Conservation (phyloP, 2,113 vertebrate genomes). For the Taxidea taxus region DNA sequence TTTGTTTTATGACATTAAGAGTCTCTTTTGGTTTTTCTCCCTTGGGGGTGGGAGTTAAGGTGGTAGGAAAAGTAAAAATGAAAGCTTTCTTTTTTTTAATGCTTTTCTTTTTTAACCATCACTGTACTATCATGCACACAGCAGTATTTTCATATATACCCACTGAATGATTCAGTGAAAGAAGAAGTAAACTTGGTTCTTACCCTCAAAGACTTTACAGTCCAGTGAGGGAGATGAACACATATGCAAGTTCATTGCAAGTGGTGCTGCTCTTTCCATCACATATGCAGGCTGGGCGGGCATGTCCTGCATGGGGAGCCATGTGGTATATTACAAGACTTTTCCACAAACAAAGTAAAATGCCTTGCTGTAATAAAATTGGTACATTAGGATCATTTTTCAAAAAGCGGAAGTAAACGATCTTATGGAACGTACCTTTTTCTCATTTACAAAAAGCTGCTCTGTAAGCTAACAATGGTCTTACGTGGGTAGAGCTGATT, state of each 20-base stretch:
- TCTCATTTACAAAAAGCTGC: not conserved
- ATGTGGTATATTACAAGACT: not conserved
- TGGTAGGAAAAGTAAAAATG: no score
- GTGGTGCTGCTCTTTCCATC: not conserved
- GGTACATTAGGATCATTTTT: not conserved
- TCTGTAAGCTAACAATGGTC: not conserved
- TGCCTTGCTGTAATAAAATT: not conserved
- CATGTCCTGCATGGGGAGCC: not conserved
- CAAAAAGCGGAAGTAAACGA: not conserved
- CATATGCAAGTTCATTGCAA: not conserved
- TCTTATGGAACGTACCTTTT: not conserved
- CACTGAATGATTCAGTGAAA: not conserved
- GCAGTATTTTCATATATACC: not conserved
- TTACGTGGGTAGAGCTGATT: not conserved
- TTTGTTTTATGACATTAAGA: no score
- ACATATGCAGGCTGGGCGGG: fast-evolving
- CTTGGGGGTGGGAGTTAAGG: no score
- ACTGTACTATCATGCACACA: not conserved
- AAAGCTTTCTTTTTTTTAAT: not conserved
- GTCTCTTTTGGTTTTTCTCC: no score
- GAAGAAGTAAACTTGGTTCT: not conserved
- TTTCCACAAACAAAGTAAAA: not conserved
- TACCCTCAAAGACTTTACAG: not conserved
- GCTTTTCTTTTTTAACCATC: not conserved
- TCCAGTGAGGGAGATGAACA: not conserved